Evolutionary conservation across 2,113 vertebrate genomes (phyloP), one percentile per base, ranked within the genome.

Genomic region (Ursus arctos): DNA sequence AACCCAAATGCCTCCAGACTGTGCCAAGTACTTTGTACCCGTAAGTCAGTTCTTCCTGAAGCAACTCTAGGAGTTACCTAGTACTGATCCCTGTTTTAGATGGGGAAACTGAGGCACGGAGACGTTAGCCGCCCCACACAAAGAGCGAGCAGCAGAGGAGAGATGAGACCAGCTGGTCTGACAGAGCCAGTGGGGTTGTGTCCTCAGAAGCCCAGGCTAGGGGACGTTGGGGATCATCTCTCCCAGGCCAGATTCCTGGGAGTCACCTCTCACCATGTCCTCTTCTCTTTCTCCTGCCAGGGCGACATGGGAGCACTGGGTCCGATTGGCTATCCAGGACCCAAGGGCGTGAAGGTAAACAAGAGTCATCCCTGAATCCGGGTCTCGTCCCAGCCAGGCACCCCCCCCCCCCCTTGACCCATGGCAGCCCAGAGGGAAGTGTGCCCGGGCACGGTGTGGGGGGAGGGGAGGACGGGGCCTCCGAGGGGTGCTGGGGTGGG

Each of bases 301-400:
- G 99, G 99, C 91, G 99, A 99, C 98, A 99, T 99, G 99, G 99
- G 99, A 96, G 98, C 98, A 47, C 81, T 99, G 67, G 99, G 99
- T 98, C 99, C 99, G 0, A 99, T 99, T 59, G 99, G 99, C 88
- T 99, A 99, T 97, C 99, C 99, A 71, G 99, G 99, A 99, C 99
- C 99, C 85, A 99, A 98, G 96, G 99, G 99, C 99, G 98, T 99
- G 98, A 99, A 99, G 99, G 99, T 99, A 99, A 99, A 97, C 57
- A 19, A 47, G 10, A 2, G 19, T 40, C 5, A 2, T 51, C 31
- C 47, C 15, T n/a, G 3, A 21, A 40, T 55, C 77, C 0, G 8
- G 59, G 33, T 43, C 72, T 92, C 3, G 0, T 80, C 69, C 4
- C 67, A 71, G 21, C 9, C 2, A 6, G 36, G 26, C 4, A 15